Base-by-base conservation (phyloP, 2,888 invertebrate genomes). In the Drosophila nigricruria region DNA sequence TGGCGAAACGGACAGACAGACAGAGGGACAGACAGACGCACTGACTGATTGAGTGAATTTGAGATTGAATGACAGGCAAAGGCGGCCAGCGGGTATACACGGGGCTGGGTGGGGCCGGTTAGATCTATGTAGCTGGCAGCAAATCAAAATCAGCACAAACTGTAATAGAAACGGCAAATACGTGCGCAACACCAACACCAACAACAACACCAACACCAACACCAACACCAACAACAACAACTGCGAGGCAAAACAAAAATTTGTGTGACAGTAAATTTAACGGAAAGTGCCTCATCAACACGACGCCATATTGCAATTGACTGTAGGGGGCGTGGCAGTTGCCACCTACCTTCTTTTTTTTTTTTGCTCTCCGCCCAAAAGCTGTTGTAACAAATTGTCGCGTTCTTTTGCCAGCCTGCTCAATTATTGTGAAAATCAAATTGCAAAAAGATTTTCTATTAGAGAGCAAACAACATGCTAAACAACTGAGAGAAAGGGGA, bases 121-220 rank as follows among this genome's bases (percentile, higher is more conserved):
- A 25, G 25, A 53, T 25, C 57, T 47, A 10, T 34, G 57, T 67
- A 27, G 60, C 18, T 61, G 53, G 54, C 73, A 73, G 85, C 88
- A 89, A 89, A 88, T 90, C 90, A 89, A 87, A 87, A 89, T 89
- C 89, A 89, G 86, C 80, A 78, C 82, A 89, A 77, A 89, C 86
- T 89, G 90, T 90, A 90, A 89, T 88, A 80, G 88, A 89, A 88
- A 88, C 90, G 88, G 78, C 90, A 88, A 89, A 84, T 85, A 88
- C 88, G 88, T 88, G 88, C 78, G 64, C 72, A 77, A 42, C 42
- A 42, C 18, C 42, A 43, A 68, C 67, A 66, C 25, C 47, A 69
- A 61, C 38, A 61, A n/a, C n/a, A n/a, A n/a, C n/a, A n/a, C n/a
- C n/a, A n/a, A n/a, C n/a, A n/a, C n/a, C 72, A 77, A 42, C 42